A percentile compares a stretch with the other conserved stretches of the same genome.
Conservation (phyloP, 2,113 vertebrate species). For the human region GRCh38 chr14:86034001-86034500, state of each 20-base stretch:
- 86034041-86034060: background rate
- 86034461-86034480: background rate
- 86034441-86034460: background rate
- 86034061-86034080: background rate
- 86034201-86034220: background rate
- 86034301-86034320: background rate
- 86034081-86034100: background rate
- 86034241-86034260: background rate
- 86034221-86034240: background rate
- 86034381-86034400: background rate
- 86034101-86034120: background rate
- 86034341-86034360: background rate
- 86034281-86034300: background rate
- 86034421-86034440: background rate
- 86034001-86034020: conserved; percentile 25
- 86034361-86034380: background rate
- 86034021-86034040: background rate
- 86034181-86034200: background rate
- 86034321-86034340: background rate
- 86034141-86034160: background rate
- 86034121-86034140: background rate
- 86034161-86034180: background rate
- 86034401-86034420: background rate
- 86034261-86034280: background rate
- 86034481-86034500: background rate